Conservation (phyloP, 2,888 invertebrate genomes). For the Lagria hirta region DNA sequence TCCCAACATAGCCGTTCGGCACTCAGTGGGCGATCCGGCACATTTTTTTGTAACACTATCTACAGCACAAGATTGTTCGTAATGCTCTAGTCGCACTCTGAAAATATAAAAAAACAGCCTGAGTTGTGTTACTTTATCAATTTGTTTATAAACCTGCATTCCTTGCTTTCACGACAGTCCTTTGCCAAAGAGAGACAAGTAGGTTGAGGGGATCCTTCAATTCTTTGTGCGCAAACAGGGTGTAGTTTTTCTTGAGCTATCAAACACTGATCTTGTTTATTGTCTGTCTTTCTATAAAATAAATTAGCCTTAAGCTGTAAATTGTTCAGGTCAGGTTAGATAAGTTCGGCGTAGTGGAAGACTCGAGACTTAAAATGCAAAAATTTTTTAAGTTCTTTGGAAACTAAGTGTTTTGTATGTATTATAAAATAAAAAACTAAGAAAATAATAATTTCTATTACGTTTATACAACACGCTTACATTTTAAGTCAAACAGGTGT, state of each 20-base stretch:
- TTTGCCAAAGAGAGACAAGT: slow-evolving; percentile 84
- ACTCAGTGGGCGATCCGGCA: slow-evolving; percentile 81
- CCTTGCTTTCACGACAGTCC: slow-evolving; percentile 76
- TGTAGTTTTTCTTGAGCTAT: slow-evolving; percentile 87
- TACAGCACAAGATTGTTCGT: slow-evolving; percentile 89
- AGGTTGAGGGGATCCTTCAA: slow-evolving; percentile 67
- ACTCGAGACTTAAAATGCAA: too few species aligned
- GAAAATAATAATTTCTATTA: too few species aligned
- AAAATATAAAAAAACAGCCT: slow-evolving; percentile 25
- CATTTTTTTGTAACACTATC: slow-evolving; percentile 88
- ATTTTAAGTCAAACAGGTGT: too few species aligned
- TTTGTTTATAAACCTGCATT: slow-evolving; percentile 71
- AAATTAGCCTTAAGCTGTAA: background rate
- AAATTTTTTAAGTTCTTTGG: too few species aligned
- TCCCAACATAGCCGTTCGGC: slow-evolving; percentile 81
- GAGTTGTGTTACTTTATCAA: too few species aligned
- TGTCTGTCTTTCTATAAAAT: slow-evolving; percentile 75
- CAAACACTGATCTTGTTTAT: slow-evolving; percentile 84
- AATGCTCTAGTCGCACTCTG: slow-evolving; percentile 80
- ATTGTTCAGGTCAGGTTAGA: background rate
- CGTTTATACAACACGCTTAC: too few species aligned
- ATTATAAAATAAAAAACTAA: too few species aligned
- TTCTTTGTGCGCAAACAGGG: slow-evolving; percentile 83
- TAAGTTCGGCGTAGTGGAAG: slow-evolving; percentile 4
- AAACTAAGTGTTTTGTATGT: too few species aligned